These are phyloP conservation scores for Perdita meconis DNA, from an alignment of 2,888 invertebrate genomes.

Conservation along the genomic window DNA sequence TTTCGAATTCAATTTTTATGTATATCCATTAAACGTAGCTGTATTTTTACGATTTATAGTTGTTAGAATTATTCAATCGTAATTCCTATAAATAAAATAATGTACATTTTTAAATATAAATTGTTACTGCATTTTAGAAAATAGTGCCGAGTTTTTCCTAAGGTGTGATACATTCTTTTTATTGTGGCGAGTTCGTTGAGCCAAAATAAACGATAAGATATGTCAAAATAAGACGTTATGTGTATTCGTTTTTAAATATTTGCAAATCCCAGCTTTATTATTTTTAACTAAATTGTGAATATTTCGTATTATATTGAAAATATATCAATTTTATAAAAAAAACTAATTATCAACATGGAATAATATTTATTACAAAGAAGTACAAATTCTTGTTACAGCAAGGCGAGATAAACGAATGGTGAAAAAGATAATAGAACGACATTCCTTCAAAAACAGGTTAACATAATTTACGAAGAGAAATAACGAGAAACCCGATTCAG, in stretches of 20 bases:
- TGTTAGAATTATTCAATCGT: conserved; percentile 18
- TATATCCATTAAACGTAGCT: not conserved
- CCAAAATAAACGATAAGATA: conserved; percentile 5
- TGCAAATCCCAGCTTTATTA: conserved; percentile 1
- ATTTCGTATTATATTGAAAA: not conserved
- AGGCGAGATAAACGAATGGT: no score
- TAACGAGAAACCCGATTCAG: conserved; percentile 3
- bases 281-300: not conserved
- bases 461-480: not conserved
- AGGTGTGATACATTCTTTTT: not conserved
- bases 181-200: conserved; percentile 4
- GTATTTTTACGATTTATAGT: conserved; percentile 1
- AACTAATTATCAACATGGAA: no score
- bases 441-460: no score
- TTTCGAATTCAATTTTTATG: not conserved
- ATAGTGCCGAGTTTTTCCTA: not conserved
- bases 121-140: conserved; percentile 5
- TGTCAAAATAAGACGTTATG: conserved; percentile 20
- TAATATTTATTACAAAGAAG: no score
- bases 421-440: no score
- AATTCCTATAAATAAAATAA: conserved; percentile 34
- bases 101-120: conserved; percentile 40
- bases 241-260: not conserved
- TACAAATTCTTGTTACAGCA: no score
- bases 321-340: not conserved